Evolutionary conservation across 1,140 invertebrate genomes (phyloP).

Genomic region (Popillia japonica): DNA sequence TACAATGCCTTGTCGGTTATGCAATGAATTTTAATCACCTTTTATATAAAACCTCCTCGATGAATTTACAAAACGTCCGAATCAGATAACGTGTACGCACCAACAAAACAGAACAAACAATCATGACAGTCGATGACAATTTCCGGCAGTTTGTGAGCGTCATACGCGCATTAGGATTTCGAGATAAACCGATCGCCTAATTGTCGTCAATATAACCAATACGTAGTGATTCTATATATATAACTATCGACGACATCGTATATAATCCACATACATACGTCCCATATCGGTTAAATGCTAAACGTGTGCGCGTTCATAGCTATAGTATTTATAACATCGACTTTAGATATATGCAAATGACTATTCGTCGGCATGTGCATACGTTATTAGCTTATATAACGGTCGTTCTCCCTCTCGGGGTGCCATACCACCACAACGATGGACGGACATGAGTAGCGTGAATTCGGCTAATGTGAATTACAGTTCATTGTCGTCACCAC

Average conservation of each 20-base stretch:
- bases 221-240: background rate
- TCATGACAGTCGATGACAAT: slow-evolving; percentile 1
- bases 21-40: background rate
- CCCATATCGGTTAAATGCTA: background rate
- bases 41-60: background rate
- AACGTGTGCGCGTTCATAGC: background rate
- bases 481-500: slow-evolving; percentile 41
- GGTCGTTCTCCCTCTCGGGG: slow-evolving; percentile 27
- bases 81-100: background rate
- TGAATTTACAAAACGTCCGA: background rate
- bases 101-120: background rate
- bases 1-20: too few species aligned
- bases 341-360: slow-evolving; percentile 34
- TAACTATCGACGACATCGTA: background rate
- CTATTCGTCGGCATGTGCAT: slow-evolving; percentile 3
- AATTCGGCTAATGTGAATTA: slow-evolving; percentile 40
- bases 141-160: background rate
- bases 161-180: slow-evolving; percentile 19
- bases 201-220: slow-evolving; percentile 15
- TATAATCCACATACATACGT: background rate
- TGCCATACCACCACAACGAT: background rate
- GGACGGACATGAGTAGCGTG: slow-evolving; percentile 36
- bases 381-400: slow-evolving; percentile 19
- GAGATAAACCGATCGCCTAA: slow-evolving; percentile 12
- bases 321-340: slow-evolving; percentile 33